Evolutionary conservation across 2,888 invertebrate species (phyloP).

Genomic region (Iselma pallidipennis): DNA sequence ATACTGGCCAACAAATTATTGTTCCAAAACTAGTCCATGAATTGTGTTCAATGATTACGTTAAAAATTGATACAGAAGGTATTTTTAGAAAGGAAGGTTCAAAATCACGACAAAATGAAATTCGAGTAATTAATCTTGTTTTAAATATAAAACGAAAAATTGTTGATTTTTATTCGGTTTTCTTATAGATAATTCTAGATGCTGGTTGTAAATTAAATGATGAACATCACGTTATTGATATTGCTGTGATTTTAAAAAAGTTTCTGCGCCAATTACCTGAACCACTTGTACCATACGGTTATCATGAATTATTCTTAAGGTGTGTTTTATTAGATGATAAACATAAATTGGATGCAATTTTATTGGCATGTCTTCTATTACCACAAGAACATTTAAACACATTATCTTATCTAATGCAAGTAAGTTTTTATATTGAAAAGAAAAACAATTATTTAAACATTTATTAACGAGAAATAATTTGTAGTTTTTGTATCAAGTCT

Average conservation of each 20-base stretch:
- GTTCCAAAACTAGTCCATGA: constrained; percentile 75
- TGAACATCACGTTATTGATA: constrained; percentile 79
- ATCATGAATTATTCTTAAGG: constrained; percentile 77
- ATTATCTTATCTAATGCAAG: constrained; percentile 81
- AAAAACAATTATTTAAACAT: constrained; percentile 1
- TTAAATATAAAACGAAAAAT: not conserved
- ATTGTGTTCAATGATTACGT: constrained; percentile 69
- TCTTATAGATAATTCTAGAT: constrained; percentile 9
- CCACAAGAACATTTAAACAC: constrained; percentile 79
- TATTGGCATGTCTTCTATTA: constrained; percentile 71
- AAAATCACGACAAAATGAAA: constrained; percentile 77
- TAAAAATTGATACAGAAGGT: constrained; percentile 76
- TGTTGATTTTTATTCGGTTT: not conserved
- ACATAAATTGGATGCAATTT: constrained; percentile 64
- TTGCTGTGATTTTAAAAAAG: constrained; percentile 82
- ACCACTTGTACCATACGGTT: constrained; percentile 73
- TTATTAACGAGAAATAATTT: constrained; percentile 37
- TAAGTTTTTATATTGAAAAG: constrained; percentile 42
- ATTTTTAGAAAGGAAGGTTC: constrained; percentile 90
- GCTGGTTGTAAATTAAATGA: constrained; percentile 68
- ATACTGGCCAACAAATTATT: constrained; percentile 70
- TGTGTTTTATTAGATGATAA: constrained; percentile 66
- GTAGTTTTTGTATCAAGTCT: constrained; percentile 71
- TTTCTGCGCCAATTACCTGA: constrained; percentile 86
- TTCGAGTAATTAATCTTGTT: constrained; percentile 63